Percentiles rank a stretch among this genome's conserved stretches.
phyloP scores from a whole-genome alignment of 2,797 vertebrate genomes.

The Aplochiton taeniatus region DNA sequence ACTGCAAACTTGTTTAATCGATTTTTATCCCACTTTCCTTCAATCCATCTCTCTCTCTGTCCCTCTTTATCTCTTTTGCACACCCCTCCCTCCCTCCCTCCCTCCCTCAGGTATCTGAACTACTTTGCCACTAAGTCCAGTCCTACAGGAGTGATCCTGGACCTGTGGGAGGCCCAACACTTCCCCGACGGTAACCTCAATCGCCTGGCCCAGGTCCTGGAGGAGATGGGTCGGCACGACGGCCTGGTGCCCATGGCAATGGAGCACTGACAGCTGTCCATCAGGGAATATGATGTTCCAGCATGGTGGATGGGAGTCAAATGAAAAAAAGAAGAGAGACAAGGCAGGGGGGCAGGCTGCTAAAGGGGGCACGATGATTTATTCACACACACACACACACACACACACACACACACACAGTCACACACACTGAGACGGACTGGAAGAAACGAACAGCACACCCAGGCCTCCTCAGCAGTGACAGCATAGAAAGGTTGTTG shows the following conservation, averaged over 20 bases:
- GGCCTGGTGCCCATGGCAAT: slow-evolving; percentile 82
- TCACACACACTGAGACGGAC: not conserved
- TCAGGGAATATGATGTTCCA: slow-evolving; percentile 45
- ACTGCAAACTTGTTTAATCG: not conserved
- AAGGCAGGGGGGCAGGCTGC: not conserved
- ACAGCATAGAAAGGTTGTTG: not conserved
- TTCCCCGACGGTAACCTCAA: slow-evolving; percentile 96
- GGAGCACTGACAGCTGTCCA: slow-evolving; percentile 82
- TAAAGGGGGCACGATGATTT: not conserved
- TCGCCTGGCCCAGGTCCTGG: slow-evolving; percentile 91
- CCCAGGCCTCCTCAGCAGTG: not conserved
- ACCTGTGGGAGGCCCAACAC: slow-evolving; percentile 98
- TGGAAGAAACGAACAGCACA: not conserved
- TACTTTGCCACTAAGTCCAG: slow-evolving; percentile 99
- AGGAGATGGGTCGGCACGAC: slow-evolving; percentile 97
- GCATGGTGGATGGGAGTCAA: slow-evolving; percentile 28
- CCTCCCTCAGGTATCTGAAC: slow-evolving; percentile 88
- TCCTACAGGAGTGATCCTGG: slow-evolving; percentile 95
- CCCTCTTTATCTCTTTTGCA: not conserved
- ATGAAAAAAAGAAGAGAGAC: slow-evolving; percentile 20
- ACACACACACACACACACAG: not conserved
- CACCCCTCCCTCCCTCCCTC: slow-evolving; percentile 7
- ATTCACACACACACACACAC: not conserved
- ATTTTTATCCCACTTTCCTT: not conserved
- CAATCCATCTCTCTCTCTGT: not conserved